phyloP scores from a whole-genome alignment of 2,797 vertebrate species.

The Chiloscyllium punctatum region DNA sequence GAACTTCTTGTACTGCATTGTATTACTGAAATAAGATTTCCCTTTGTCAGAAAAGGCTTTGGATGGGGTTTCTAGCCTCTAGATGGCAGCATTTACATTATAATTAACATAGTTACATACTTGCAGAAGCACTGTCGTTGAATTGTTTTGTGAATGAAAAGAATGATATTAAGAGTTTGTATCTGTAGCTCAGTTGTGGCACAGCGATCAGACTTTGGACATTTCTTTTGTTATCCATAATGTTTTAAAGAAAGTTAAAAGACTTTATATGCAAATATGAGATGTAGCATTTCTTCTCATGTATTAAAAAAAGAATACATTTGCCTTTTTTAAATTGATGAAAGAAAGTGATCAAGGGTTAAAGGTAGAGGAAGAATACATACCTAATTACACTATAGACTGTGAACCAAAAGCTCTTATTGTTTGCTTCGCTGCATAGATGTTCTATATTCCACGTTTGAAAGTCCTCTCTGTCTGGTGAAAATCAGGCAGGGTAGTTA shows the following conservation, averaged over 20 bases:
- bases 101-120: neutral
- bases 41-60: neutral
- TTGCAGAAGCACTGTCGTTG: neutral
- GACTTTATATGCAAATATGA: neutral
- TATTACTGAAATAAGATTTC: neutral
- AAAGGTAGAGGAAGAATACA: neutral
- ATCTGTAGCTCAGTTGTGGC: neutral
- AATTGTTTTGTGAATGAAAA: neutral
- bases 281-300: neutral
- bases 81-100: constrained; percentile 6
- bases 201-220: neutral
- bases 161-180: neutral
- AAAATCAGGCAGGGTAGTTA: neutral
- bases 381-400: neutral
- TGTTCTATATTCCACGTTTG: neutral
- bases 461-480: neutral
- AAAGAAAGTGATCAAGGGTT: neutral
- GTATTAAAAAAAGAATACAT: neutral
- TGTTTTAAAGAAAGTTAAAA: neutral
- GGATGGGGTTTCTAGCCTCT: neutral
- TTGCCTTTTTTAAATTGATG: neutral
- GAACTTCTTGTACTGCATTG: neutral
- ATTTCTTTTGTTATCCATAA: neutral
- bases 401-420: neutral
- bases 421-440: neutral